Evolutionary conservation across 2,888 invertebrate genomes (phyloP).

Genomic region (Perizoma flavofasciatum): DNA sequence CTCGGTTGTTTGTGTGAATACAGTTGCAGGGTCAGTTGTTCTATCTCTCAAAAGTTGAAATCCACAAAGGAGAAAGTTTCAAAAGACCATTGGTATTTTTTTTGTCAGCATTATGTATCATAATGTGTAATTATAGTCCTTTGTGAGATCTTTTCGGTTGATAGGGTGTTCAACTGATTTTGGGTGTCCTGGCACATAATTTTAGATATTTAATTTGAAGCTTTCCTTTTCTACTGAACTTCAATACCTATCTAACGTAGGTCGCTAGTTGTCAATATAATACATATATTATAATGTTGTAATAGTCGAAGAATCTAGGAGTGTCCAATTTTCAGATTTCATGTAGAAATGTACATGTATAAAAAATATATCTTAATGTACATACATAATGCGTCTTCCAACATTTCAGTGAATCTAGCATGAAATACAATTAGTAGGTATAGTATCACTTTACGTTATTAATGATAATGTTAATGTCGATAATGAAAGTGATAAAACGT

Average conservation of each 20-base stretch:
- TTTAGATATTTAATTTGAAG: constrained; percentile 28
- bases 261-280: neutral
- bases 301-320: too few relatives aligned
- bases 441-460: too few relatives aligned
- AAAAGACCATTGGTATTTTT: too few relatives aligned
- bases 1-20: constrained; percentile 67
- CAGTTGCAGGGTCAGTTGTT: constrained; percentile 77
- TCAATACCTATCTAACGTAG: neutral
- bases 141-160: constrained; percentile 52
- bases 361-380: neutral
- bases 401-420: too few relatives aligned
- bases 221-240: constrained; percentile 16
- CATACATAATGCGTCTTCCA: too few relatives aligned
- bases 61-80: constrained; percentile 27
- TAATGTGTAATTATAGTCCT: neutral
- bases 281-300: too few relatives aligned
- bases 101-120: too few relatives aligned
- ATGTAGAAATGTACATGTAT: too few relatives aligned
- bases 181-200: constrained; percentile 77
- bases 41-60: constrained; percentile 68
- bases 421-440: too few relatives aligned
- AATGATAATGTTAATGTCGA: neutral
- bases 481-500: constrained; percentile 35
- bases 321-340: too few relatives aligned
- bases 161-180: constrained; percentile 76